A percentile compares a stretch with the other conserved stretches of the same genome.
These are phyloP conservation scores for Tachyglossus aculeatus DNA, from an alignment of 2,797 vertebrate species.

Conservation along the genomic window DNA sequence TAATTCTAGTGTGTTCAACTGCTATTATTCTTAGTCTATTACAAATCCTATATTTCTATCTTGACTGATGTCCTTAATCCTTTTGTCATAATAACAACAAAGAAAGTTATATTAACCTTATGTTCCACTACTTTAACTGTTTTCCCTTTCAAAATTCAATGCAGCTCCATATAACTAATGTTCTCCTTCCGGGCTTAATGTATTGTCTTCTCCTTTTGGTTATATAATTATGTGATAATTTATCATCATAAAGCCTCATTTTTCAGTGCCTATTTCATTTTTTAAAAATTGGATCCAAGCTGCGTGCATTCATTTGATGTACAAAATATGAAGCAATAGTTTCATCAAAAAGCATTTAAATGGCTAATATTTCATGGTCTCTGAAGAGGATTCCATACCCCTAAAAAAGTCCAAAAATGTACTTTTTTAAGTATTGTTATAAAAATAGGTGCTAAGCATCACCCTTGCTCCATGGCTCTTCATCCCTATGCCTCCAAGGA, in stretches of 20 bases:
- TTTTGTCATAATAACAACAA: constrained; percentile 33
- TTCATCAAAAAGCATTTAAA: too few relatives aligned
- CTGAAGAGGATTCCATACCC: too few relatives aligned
- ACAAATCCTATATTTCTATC: constrained; percentile 14
- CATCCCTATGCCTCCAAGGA: too few relatives aligned
- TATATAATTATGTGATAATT: constrained; percentile 31
- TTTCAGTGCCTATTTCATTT: constrained; percentile 23
- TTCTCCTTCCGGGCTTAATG: constrained; percentile 19
- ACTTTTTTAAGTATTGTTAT: too few relatives aligned
- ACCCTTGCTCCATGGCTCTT: too few relatives aligned
- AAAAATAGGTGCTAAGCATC: too few relatives aligned
- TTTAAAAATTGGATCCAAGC: too few relatives aligned
- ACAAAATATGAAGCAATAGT: too few relatives aligned
- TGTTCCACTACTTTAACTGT: constrained; percentile 26
- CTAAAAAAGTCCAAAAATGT: too few relatives aligned
- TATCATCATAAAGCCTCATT: constrained; percentile 17
- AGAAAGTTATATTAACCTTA: constrained; percentile 31
- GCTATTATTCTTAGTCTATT: background rate
- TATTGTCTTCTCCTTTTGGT: background rate
- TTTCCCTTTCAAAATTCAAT: constrained; percentile 16
- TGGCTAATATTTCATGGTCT: too few relatives aligned
- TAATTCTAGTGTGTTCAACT: background rate
- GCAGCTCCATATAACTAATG: constrained; percentile 21
- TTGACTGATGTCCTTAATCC: constrained; percentile 14
- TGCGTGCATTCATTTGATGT: too few relatives aligned